phyloP scores from a whole-genome alignment of 2,113 vertebrate species.

The Chunga burmeisteri region DNA sequence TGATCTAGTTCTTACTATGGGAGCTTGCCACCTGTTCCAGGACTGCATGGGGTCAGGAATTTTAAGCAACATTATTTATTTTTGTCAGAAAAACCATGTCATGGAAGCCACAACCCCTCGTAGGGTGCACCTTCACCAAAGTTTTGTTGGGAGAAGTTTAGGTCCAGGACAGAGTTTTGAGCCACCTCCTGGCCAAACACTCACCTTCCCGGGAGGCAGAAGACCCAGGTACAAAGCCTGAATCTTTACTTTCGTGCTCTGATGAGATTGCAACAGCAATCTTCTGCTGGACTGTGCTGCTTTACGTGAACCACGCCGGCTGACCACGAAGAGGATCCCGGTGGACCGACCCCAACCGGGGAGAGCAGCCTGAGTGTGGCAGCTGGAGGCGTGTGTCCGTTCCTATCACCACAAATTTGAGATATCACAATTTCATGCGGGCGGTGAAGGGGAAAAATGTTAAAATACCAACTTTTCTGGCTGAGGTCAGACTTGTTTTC shows the following conservation, averaged over 20 bases:
- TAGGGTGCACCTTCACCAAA: neutral
- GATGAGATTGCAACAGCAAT: neutral
- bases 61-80: neutral
- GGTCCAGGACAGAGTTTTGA: neutral
- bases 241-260: neutral
- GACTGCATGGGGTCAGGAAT: neutral
- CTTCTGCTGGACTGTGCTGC: neutral
- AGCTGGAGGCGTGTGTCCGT: neutral
- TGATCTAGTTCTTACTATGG: neutral
- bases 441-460: neutral
- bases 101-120: neutral
- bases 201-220: neutral
- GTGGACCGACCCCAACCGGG: neutral
- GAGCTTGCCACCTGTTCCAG: neutral
- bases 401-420: neutral
- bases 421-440: accelerated
- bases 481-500: neutral
- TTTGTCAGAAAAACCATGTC: neutral
- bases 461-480: neutral
- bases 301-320: neutral
- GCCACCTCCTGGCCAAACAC: neutral
- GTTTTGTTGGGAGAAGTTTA: neutral
- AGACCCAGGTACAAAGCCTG: neutral
- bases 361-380: accelerated
- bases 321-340: neutral